Base-by-base conservation (phyloP, 2,113 vertebrate genomes). In the Prietella phreatophila region DNA sequence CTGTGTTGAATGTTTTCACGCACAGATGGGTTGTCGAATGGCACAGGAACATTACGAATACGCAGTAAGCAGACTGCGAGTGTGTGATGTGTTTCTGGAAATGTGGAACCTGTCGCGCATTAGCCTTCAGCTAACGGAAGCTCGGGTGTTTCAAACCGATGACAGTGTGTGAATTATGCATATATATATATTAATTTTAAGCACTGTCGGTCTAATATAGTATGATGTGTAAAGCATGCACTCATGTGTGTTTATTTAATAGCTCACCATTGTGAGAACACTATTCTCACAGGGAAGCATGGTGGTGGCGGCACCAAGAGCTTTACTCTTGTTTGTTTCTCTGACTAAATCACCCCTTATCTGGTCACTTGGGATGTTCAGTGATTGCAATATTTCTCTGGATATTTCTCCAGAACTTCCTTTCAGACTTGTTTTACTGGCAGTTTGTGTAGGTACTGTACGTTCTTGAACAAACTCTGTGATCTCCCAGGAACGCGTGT, bases 1-100 rank as follows among this genome's bases (percentile, higher is more conserved):
- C 83, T 84, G 83, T 22, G 42, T 53, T 71, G 65, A 67, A 33
- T 75, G 25, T 61, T 85, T 85, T 58, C 33, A 60, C 19, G 56
- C 36, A n/a, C 55, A 85, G 69, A n/a, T 85, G 84, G 10, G 33
- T 78, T 76, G 61, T 1, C n/a, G 84, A 78, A 53, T 22, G 50
- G 55, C 79, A 22, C 53, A 5, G n/a, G 33, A 13, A 36, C 53
- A 36, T 56, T 22, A 33, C 4, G 11, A 27, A 50, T 27, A 50
- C 73, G 25, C 73, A 15, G 10, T 25, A 42, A 42, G 14, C 5
- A n/a, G 56, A 25, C 81, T 30, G 25, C 17, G 25, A 55, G 53
- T 50, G 10, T 7, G 42, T 7, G 42, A 6, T 10, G 67, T 61
- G 20, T 78, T 50, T 83, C 39, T 75, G 22, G 36, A 61, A 71